A percentile compares a stretch with the other conserved stretches of the same genome.
Conservation (phyloP, 2,888 invertebrate genomes). For the Clostera curtula region DNA sequence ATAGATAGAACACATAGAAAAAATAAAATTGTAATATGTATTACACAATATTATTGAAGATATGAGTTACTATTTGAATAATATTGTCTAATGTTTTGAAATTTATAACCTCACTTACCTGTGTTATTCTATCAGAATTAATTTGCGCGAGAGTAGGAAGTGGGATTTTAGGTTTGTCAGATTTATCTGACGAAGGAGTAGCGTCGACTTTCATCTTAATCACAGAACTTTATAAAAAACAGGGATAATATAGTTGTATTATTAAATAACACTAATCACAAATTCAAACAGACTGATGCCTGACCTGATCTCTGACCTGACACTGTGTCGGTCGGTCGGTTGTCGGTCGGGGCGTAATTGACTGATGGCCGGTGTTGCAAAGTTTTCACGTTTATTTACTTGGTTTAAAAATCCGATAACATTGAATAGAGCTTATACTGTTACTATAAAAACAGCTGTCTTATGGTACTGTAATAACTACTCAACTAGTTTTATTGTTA, state of each 20-base stretch:
- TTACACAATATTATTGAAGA: slow-evolving; percentile 1
- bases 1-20: neutral
- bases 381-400: too few relatives aligned
- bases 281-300: too few relatives aligned
- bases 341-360: neutral
- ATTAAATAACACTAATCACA: slow-evolving; percentile 7
- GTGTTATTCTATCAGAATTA: slow-evolving; percentile 91
- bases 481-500: slow-evolving; percentile 14
- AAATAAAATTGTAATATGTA: neutral
- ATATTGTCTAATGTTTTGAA: slow-evolving; percentile 26
- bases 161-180: slow-evolving; percentile 70
- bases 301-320: too few relatives aligned
- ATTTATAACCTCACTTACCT: slow-evolving; percentile 75
- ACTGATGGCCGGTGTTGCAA: neutral
- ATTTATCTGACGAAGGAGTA: slow-evolving; percentile 43
- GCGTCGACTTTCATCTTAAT: slow-evolving; percentile 51
- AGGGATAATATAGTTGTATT: too few relatives aligned
- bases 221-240: slow-evolving; percentile 11
- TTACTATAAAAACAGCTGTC: too few relatives aligned
- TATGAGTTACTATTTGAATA: neutral
- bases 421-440: too few relatives aligned
- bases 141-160: slow-evolving; percentile 92
- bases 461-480: too few relatives aligned
- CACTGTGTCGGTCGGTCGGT: too few relatives aligned
- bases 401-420: too few relatives aligned